Conservation (phyloP, 2,888 invertebrate species). For the Gibbula magus region DNA sequence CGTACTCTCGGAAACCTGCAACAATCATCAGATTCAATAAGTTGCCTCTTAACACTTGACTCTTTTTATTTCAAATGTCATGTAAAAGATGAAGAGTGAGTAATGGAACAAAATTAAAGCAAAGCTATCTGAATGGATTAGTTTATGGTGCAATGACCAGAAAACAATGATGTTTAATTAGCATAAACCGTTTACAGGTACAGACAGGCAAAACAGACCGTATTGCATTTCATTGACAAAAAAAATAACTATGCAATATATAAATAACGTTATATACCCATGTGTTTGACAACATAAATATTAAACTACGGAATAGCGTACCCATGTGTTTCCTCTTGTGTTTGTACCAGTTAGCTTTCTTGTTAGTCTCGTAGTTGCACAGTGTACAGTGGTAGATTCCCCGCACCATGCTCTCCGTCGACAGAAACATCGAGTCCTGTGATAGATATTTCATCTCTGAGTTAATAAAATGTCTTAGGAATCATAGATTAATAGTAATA, state of each 20-base stretch:
- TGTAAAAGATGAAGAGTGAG: no score
- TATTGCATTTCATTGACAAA: no score
- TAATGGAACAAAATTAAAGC: no score
- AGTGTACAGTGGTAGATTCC: slow-evolving; percentile 61
- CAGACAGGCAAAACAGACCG: no score
- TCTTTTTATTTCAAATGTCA: no score
- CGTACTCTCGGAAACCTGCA: slow-evolving; percentile 61
- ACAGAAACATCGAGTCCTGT: slow-evolving; percentile 43
- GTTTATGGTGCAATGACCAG: no score
- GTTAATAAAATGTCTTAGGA: neutral
- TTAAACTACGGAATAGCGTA: slow-evolving; percentile 39
- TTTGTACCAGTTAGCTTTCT: slow-evolving; percentile 70
- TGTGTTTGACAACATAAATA: neutral
- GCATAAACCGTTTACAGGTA: no score
- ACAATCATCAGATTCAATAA: neutral
- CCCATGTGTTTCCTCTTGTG: slow-evolving; percentile 69
- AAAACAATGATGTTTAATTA: no score
- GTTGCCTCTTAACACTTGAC: no score
- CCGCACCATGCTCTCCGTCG: slow-evolving; percentile 34
- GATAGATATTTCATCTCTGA: neutral
- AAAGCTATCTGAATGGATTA: no score
- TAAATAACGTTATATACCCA: neutral
- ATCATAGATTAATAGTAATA: neutral
- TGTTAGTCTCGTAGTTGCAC: slow-evolving; percentile 66
- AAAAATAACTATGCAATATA: neutral